Conservation (phyloP, 1,140 invertebrate species). For the Neotoxoptera formosana region DNA sequence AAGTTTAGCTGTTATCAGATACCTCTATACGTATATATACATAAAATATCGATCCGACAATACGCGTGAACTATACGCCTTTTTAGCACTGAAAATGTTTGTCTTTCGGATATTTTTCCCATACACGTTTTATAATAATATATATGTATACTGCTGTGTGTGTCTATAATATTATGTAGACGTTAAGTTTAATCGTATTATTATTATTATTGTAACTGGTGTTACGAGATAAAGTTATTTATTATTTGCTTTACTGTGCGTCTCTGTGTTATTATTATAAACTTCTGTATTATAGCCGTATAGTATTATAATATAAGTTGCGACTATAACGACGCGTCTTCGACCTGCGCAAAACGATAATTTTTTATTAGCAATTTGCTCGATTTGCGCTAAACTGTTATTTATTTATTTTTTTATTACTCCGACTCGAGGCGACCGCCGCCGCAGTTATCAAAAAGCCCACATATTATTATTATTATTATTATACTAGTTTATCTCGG, state of each 20-base stretch:
- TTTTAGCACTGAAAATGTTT: neutral
- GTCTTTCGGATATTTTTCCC: neutral
- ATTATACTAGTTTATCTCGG: neutral
- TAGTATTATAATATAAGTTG: too few species aligned
- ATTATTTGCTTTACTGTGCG: neutral
- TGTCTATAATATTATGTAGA: neutral
- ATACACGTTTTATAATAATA: neutral
- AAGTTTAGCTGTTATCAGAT: neutral
- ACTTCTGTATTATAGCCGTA: neutral
- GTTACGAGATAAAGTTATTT: constrained; percentile 26
- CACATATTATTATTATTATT: neutral
- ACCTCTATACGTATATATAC: neutral
- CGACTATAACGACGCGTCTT: neutral
- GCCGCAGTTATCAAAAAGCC: neutral
- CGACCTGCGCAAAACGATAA: neutral
- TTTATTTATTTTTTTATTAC: constrained; percentile 47
- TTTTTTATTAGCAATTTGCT: neutral
- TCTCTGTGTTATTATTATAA: neutral
- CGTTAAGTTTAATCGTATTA: neutral
- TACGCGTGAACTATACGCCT: neutral
- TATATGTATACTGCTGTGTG: neutral
- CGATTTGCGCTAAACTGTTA: neutral
- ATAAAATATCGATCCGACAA: neutral
- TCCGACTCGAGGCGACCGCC: neutral
- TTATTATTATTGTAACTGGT: constrained; percentile 10